Evolutionary conservation across 1,140 invertebrate species (phyloP).

Genomic region (Ostrea edulis): DNA sequence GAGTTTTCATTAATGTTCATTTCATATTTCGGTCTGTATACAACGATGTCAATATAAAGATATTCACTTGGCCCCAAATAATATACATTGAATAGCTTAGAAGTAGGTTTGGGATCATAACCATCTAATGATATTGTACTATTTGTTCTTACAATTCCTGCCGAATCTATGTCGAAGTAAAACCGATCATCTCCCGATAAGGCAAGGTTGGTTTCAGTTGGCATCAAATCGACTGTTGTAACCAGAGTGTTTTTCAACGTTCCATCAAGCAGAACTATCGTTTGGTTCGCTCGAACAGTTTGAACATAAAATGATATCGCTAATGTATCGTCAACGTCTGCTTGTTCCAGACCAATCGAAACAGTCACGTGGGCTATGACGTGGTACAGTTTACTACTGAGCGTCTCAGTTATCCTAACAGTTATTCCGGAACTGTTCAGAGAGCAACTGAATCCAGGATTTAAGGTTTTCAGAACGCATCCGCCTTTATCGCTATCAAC

Average conservation of each 20-base stretch:
- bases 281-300: not conserved
- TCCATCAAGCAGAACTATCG: not conserved
- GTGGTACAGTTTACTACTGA: not conserved
- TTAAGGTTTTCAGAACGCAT: not conserved
- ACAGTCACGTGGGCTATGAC: conserved; percentile 10
- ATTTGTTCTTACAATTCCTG: not conserved
- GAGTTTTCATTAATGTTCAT: not conserved
- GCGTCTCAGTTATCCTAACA: not conserved
- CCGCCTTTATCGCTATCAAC: not conserved
- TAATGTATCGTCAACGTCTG: not conserved
- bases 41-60: not conserved
- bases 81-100: not conserved
- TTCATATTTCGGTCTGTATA: not conserved
- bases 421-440: not conserved
- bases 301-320: not conserved
- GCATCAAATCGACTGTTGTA: not conserved
- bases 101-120: not conserved
- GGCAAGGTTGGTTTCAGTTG: not conserved
- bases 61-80: not conserved
- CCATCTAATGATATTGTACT: not conserved
- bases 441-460: not conserved
- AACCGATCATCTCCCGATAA: not conserved
- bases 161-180: not conserved
- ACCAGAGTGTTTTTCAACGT: not conserved
- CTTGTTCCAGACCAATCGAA: not conserved